These are phyloP conservation scores for Petroica traversi DNA, from an alignment of 2,113 vertebrate genomes.

Conservation along the genomic window DNA sequence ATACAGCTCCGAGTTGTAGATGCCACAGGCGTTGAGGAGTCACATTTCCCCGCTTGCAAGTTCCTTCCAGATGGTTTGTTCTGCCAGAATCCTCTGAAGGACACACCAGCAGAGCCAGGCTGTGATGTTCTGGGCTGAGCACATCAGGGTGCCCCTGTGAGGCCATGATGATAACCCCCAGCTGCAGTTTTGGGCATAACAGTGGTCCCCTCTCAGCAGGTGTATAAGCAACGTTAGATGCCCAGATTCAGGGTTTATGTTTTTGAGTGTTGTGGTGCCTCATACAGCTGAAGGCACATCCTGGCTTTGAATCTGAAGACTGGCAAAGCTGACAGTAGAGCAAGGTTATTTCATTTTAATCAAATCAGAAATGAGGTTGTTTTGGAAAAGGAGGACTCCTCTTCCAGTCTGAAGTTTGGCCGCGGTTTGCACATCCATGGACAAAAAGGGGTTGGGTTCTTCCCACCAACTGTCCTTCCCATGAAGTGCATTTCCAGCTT, in stretches of 20 bases:
- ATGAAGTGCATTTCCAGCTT: not conserved
- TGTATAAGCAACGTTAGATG: not conserved
- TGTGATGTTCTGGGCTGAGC: not conserved
- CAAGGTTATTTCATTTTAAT: not conserved
- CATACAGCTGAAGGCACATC: not conserved
- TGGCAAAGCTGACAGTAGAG: not conserved
- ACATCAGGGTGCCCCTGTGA: not conserved
- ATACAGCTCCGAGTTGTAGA: not conserved
- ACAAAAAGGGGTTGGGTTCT: not conserved
- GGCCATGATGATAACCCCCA: not conserved
- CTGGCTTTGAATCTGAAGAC: not conserved
- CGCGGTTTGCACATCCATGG: not conserved
- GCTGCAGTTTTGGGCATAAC: not conserved
- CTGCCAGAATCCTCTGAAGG: not conserved
- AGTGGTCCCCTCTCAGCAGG: not conserved
- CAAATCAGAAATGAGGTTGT: fast-evolving
- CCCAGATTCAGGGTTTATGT: not conserved
- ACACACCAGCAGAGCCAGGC: not conserved
- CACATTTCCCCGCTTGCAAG: not conserved
- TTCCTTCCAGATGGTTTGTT: not conserved
- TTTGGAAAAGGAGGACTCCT: not conserved
- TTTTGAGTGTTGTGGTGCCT: not conserved
- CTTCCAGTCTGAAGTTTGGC: not conserved
- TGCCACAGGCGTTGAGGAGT: not conserved
- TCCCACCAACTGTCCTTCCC: not conserved